These are phyloP conservation scores for Nestor notabilis DNA, from an alignment of 2,113 vertebrate genomes.

Conservation along the genomic window DNA sequence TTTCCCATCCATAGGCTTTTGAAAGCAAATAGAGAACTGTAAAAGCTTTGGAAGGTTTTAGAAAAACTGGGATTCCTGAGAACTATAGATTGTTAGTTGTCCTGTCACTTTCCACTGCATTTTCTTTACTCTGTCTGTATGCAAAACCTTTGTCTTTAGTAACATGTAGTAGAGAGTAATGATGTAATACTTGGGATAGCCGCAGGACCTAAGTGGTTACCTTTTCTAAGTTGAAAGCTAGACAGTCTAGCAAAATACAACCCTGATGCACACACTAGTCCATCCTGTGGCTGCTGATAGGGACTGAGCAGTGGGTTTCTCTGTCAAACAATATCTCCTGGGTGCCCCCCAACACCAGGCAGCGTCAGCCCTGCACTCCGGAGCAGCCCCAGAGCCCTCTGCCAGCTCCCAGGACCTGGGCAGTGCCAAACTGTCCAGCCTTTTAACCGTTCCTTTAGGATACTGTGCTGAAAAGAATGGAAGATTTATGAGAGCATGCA, in stretches of 20 bases:
- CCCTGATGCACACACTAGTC: not conserved
- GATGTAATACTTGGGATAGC: not conserved
- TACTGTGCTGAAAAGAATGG: accelerated
- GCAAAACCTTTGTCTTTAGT: not conserved
- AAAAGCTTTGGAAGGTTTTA: not conserved
- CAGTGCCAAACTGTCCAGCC: not conserved
- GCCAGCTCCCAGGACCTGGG: not conserved
- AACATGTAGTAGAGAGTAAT: not conserved
- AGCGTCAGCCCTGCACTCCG: not conserved
- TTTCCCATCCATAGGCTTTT: not conserved
- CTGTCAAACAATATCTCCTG: not conserved
- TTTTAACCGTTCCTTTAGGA: not conserved
- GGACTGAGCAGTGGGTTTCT: not conserved
- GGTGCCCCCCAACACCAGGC: accelerated
- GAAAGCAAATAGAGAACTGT: not conserved
- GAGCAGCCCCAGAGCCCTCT: not conserved
- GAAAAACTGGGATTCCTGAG: not conserved
- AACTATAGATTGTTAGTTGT: not conserved
- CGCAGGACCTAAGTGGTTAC: not conserved
- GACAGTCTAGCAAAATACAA: not conserved
- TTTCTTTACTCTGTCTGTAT: not conserved
- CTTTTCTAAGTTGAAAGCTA: not conserved
- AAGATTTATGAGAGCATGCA: not conserved
- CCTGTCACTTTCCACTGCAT: not conserved
- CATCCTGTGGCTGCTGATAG: accelerated